Base-by-base conservation (phyloP, 2,113 vertebrate species). In the Ochotona curzoniae region DNA sequence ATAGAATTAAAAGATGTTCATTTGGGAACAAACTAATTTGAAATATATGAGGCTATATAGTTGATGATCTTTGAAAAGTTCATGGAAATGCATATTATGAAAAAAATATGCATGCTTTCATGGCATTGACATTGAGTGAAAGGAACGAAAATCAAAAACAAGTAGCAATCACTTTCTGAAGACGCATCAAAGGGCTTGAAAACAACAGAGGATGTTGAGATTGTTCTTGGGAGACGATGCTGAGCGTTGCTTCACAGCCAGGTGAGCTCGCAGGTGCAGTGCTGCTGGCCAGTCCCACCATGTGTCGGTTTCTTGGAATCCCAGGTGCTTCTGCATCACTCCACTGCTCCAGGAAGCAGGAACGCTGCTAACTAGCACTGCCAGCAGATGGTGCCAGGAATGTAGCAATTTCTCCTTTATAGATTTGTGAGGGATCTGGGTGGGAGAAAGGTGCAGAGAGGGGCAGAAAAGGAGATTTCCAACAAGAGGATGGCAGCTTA, bases 131-230 rank as follows among this genome's bases (percentile, higher is more conserved):
- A 35, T 30, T 47, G 5, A 81, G 18, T 54, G 21, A 38, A 69
- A n/a, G 57, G n/a, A 90, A 93, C 64, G 38, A 87, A 85, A 75
- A 47, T 85, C 28, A n/a, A 73, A 95, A 73, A 9, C 12, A 64
- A 87, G 76, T 20, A 67, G 64, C 82, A 35, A 61, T 20, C 5
- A 7, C 88, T 91, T 76, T 49, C 32, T 75, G 32, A 89, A 94
- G 49, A 81, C 35, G 81, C 26, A 78, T 54, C 83, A 82, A 66
- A 44, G 54, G 4, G 4, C 32, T 87, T 35, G 35, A 64, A 70
- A 82, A 51, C 32, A 49, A 87, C 70, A 30, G 18, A 83, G 8
- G 23, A 11, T 83, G 9, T 51, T 81, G 20, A n/a, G 64, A n/a
- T 76, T 35, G 5, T 30, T 54, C 47, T n/a, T 3, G 10, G 49